These are phyloP conservation scores for Dicycla oo DNA, from an alignment of 2,888 invertebrate genomes.

Conservation along the genomic window DNA sequence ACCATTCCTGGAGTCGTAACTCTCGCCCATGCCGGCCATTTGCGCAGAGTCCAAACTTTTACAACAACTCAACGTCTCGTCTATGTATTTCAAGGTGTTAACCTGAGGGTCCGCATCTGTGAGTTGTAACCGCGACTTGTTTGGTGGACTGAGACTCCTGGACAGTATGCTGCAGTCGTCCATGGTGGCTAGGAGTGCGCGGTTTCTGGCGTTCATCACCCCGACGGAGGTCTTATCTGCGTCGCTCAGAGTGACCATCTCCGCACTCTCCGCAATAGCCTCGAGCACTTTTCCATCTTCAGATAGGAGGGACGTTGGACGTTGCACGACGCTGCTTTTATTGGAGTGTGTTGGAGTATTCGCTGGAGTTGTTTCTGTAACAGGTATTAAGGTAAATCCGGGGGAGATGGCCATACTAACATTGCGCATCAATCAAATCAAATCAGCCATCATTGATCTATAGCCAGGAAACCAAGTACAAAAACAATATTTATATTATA, in stretches of 20 bases:
- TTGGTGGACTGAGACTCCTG: slow-evolving; percentile 86
- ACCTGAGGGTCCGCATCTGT: slow-evolving; percentile 89
- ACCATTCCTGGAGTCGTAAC: slow-evolving; percentile 86
- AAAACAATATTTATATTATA: too few relatives aligned
- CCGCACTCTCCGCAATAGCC: slow-evolving; percentile 93
- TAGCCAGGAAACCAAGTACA: too few relatives aligned
- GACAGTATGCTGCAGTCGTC: slow-evolving; percentile 89
- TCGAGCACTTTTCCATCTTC: slow-evolving; percentile 92
- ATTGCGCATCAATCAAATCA: too few relatives aligned
- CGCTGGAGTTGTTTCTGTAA: slow-evolving; percentile 87
- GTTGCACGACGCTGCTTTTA: slow-evolving; percentile 80
- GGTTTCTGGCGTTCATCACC: slow-evolving; percentile 86
- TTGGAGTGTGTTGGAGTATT: slow-evolving; percentile 86
- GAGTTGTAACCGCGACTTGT: slow-evolving; percentile 83
- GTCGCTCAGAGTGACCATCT: slow-evolving; percentile 92
- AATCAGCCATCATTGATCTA: too few relatives aligned
- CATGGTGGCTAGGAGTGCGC: slow-evolving; percentile 88
- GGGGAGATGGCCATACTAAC: too few relatives aligned
- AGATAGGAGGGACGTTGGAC: slow-evolving; percentile 91
- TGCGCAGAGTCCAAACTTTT: slow-evolving; percentile 88
- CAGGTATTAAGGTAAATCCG: too few relatives aligned
- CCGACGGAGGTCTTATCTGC: slow-evolving; percentile 84
- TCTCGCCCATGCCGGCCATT: slow-evolving; percentile 87
- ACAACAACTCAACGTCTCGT: slow-evolving; percentile 89
- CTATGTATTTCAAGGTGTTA: slow-evolving; percentile 91